These are phyloP conservation scores for Melipona beecheii DNA, from an alignment of 2,888 invertebrate species.

Conservation along the genomic window DNA sequence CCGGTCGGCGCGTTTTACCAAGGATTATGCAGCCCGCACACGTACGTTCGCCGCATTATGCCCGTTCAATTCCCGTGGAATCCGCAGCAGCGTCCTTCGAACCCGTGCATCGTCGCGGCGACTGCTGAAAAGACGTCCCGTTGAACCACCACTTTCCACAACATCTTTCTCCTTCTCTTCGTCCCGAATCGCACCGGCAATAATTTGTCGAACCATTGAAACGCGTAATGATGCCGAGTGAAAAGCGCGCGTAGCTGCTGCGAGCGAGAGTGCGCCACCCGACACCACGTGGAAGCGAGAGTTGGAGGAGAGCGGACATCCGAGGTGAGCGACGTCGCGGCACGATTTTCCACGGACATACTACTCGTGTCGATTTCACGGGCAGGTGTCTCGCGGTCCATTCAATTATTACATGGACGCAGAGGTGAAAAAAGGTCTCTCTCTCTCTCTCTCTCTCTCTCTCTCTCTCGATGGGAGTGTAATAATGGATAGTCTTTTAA, in stretches of 20 bases:
- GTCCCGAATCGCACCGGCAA: slow-evolving; percentile 30
- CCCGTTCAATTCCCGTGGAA: slow-evolving; percentile 63
- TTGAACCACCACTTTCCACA: slow-evolving; percentile 30
- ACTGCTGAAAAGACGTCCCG: slow-evolving; percentile 58
- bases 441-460: neutral
- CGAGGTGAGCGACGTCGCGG: neutral
- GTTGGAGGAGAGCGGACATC: neutral
- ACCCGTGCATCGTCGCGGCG: slow-evolving; percentile 41
- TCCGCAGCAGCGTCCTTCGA: slow-evolving; percentile 36
- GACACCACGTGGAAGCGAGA: slow-evolving; percentile 9
- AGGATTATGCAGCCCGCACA: slow-evolving; percentile 72
- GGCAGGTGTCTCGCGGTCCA: slow-evolving; percentile 65
- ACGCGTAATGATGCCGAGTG: slow-evolving; percentile 62
- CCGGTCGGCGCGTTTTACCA: slow-evolving; percentile 61
- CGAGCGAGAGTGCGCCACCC: slow-evolving; percentile 3
- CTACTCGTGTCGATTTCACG: slow-evolving; percentile 60
- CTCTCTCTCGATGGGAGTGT: slow-evolving; percentile 53
- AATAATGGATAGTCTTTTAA: slow-evolving; percentile 73
- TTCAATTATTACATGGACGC: slow-evolving; percentile 80
- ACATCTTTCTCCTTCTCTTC: too few relatives aligned
- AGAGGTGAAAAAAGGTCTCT: slow-evolving; percentile 30
- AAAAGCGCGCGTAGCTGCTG: slow-evolving; percentile 44
- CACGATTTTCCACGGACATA: slow-evolving; percentile 46
- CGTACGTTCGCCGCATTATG: slow-evolving; percentile 69
- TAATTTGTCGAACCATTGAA: slow-evolving; percentile 67